These are phyloP conservation scores for Chionoecetes opilio DNA, from an alignment of 1,140 invertebrate genomes.

Conservation along the genomic window DNA sequence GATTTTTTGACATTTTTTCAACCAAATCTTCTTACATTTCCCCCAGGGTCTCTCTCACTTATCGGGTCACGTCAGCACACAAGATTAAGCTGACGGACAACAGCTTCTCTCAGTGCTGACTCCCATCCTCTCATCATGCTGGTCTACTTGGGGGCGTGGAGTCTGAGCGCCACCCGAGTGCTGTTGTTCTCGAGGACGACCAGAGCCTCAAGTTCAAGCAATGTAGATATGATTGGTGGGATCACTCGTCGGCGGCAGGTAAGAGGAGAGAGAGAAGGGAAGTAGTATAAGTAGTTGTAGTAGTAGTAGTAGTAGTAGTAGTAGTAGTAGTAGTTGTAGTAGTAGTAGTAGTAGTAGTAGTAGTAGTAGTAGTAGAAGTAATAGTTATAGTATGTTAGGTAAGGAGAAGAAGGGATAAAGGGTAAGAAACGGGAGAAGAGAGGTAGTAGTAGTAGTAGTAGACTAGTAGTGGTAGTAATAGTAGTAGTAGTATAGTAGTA, in stretches of 20 bases:
- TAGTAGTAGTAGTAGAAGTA: conserved; percentile 5
- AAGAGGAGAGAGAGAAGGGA: conserved; percentile 80
- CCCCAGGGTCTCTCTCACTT: conserved; percentile 94
- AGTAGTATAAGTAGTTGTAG: too few relatives aligned
- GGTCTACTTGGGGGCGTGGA: conserved; percentile 95
- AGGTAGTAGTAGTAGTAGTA: neutral
- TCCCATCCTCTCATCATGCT: conserved; percentile 94
- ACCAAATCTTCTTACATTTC: neutral
- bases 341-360: conserved; percentile 11
- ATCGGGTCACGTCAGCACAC: conserved; percentile 96
- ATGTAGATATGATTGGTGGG: conserved; percentile 96
- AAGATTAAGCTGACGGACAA: conserved; percentile 96
- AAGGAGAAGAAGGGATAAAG: neutral
- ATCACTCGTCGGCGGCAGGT: conserved; percentile 94
- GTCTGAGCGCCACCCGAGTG: conserved; percentile 90
- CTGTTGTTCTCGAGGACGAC: conserved; percentile 90
- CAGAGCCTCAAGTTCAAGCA: conserved; percentile 92
- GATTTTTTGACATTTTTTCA: too few relatives aligned
- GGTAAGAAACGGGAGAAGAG: neutral
- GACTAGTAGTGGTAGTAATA: neutral
- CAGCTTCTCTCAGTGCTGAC: conserved; percentile 93
- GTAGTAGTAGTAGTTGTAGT: neutral
- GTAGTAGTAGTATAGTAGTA: too few relatives aligned
- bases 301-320: too few relatives aligned
- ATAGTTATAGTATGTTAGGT: neutral